Percentiles rank a stretch among this genome's conserved stretches.
phyloP scores from a whole-genome alignment of 2,797 vertebrate genomes.

The Cryptoblepharus egeriae region DNA sequence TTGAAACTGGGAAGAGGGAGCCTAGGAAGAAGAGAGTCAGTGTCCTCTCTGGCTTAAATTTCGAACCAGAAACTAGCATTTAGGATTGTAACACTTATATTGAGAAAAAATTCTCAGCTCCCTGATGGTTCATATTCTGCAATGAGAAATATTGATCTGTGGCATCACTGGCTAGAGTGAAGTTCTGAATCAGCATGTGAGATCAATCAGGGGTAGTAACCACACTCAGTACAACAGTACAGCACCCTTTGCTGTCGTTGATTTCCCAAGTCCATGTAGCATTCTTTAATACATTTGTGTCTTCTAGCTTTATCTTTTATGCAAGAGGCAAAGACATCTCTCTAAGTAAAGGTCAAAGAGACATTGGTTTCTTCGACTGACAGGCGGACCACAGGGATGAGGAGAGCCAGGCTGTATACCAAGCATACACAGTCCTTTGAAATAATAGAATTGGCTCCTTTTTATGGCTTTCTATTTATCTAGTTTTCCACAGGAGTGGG shows the following conservation, averaged over 20 bases:
- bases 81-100: background rate
- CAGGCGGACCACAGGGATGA: background rate
- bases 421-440: background rate
- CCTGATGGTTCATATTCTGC: no score
- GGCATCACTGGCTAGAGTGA: background rate
- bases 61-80: background rate
- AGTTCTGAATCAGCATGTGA: background rate
- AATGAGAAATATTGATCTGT: background rate
- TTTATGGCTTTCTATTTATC: background rate
- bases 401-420: background rate
- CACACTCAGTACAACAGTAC: background rate
- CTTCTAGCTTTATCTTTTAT: constrained; percentile 17
- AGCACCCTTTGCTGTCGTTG: background rate
- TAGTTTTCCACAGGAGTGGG: background rate
- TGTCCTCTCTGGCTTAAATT: background rate
- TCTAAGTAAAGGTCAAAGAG: constrained; percentile 7
- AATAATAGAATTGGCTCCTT: constrained; percentile 10
- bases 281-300: constrained; percentile 23
- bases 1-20: no score
- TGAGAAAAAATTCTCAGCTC: background rate
- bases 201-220: background rate
- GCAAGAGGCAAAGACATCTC: background rate
- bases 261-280: background rate
- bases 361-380: constrained; percentile 7
- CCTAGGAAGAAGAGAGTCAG: no score